Base-by-base conservation (phyloP, 35 echinoderm and acorn worm species). In the Anneissia japonica region DNA sequence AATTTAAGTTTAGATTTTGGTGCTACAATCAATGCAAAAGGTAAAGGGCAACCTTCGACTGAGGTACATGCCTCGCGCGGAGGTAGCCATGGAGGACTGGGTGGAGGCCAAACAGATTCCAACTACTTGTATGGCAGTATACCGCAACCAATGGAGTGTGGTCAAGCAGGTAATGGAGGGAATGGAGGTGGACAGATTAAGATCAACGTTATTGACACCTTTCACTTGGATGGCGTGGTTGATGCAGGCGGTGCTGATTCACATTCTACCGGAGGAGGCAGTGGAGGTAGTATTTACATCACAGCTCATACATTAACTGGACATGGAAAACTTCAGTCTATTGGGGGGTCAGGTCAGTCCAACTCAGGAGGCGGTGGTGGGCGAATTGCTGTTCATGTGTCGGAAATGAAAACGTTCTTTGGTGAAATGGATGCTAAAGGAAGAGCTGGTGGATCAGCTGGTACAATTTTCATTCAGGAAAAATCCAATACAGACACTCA, bases 181-280 rank as follows among this genome's bases (percentile, higher is more conserved):
- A 64, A 64, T 23, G 93, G 93, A 37, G 93, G 93, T 30, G 93
- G 93, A 29, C 93, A 96, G 43, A 30, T 96, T 19, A 30, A 79
- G n/a, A 77, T 96, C 6, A 77, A 31, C 28, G 87, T 89, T 0
- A 76, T 34, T 37, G 32, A 41, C 36, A 46, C 37, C 55, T 82
- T 87, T 19, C 46, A 40, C 31, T 74, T 85, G 36, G 83, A 96
- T 77, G 93, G 93, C 0, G 85, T 74, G 26, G 86, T 96, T 87
- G 81, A 85, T 74, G 46, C 92, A 45, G 82, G 83, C 55, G 93
- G 93, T 4, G 73, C 34, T 34, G 79, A 79, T 37, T 30, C 77
- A 46, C 35, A 46, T 4, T 75, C 39, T 84, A 80, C 74, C 38
- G 40, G 36, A 74, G 87, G 87, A 32, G 79, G 79, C 35, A 39